Evolutionary conservation across 2,113 vertebrate genomes (phyloP).

Genomic region (human (Homo sapiens)): GRCh38 chr6:110041501-110042000

Average conservation of each 20-base stretch:
- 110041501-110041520: too few species aligned
- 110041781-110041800: not conserved
- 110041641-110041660: not conserved
- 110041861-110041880: too few species aligned
- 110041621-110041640: not conserved
- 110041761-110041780: not conserved
- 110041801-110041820: not conserved
- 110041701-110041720: not conserved
- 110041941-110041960: not conserved
- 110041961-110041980: too few species aligned
- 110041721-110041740: not conserved
- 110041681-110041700: not conserved
- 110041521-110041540: too few species aligned
- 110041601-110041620: not conserved
- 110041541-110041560: too few species aligned
- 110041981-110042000: not conserved
- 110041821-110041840: not conserved
- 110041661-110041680: too few species aligned
- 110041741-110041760: not conserved
- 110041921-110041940: not conserved
- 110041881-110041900: not conserved
- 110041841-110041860: not conserved
- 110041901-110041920: not conserved
- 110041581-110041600: too few species aligned
- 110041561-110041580: not conserved